Evolutionary conservation across 2,113 vertebrate species (phyloP).

Genomic region (Leucopsar rothschildi): DNA sequence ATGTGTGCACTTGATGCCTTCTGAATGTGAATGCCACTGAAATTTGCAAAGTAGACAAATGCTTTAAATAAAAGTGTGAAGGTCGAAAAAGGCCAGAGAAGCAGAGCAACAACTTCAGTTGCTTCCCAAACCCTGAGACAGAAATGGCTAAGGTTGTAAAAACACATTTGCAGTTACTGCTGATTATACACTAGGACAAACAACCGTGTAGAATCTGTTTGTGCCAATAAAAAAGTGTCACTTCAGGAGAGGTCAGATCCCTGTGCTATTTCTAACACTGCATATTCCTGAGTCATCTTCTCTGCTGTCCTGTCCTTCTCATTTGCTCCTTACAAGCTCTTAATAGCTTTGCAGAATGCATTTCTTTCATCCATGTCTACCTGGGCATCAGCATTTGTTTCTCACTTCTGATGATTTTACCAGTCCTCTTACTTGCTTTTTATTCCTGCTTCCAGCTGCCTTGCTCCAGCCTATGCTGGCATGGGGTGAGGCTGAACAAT

Average conservation of each 20-base stretch:
- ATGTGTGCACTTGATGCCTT: background rate
- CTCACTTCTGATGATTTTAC: background rate
- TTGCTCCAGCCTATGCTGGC: fast-evolving
- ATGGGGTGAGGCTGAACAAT: background rate
- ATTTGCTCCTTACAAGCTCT: background rate
- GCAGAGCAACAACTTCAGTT: background rate
- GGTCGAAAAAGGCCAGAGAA: background rate
- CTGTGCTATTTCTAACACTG: background rate
- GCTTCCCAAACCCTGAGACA: background rate
- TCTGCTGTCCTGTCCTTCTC: background rate
- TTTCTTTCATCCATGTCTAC: background rate
- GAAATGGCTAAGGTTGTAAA: background rate
- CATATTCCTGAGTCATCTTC: background rate
- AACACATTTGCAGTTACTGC: background rate
- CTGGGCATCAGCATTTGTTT: background rate
- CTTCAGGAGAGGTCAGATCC: background rate
- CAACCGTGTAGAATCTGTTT: background rate
- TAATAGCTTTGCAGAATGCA: background rate
- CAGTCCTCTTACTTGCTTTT: background rate
- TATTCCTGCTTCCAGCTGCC: background rate
- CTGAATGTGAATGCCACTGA: background rate
- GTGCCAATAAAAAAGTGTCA: background rate
- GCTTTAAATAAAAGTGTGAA: background rate
- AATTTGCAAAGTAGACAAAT: background rate
- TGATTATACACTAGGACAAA: background rate